Conservation (phyloP, 2,797 vertebrate species). For the Periparus ater region DNA sequence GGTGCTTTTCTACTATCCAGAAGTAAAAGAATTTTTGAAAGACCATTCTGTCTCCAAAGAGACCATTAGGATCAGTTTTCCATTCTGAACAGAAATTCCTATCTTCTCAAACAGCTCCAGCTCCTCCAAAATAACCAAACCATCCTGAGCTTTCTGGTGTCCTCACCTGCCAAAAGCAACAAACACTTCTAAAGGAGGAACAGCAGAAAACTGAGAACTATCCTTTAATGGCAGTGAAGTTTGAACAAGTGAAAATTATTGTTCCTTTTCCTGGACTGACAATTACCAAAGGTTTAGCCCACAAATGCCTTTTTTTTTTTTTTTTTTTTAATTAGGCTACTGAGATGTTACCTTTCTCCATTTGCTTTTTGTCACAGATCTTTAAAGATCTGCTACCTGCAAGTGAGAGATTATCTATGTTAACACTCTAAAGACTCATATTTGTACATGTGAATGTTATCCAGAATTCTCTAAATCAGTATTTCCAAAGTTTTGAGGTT, state of each 20-base stretch:
- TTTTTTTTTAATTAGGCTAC: background rate
- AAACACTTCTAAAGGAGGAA: background rate
- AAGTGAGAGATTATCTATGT: background rate
- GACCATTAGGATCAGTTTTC: slow-evolving; percentile 26
- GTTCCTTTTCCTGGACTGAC: background rate
- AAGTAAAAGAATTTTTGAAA: slow-evolving; percentile 9
- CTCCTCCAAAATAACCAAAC: slow-evolving; percentile 60
- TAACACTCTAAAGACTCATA: background rate
- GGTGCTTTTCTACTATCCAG: background rate
- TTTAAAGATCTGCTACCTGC: background rate
- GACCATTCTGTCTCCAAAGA: slow-evolving; percentile 40
- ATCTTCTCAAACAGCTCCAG: slow-evolving; percentile 13
- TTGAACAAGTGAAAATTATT: background rate
- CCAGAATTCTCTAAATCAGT: background rate
- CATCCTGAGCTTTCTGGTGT: background rate
- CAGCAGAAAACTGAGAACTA: background rate
- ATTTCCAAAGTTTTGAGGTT: background rate
- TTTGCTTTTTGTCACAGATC: background rate
- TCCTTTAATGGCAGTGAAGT: background rate
- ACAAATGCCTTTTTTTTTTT: background rate
- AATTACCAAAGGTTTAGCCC: background rate
- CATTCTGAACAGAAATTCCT: slow-evolving; percentile 36
- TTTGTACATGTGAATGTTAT: background rate
- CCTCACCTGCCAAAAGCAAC: slow-evolving; percentile 51
- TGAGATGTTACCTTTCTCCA: background rate